These are phyloP conservation scores for Gnathonemus longibarbis DNA, from an alignment of 2,113 vertebrate genomes.

Conservation along the genomic window DNA sequence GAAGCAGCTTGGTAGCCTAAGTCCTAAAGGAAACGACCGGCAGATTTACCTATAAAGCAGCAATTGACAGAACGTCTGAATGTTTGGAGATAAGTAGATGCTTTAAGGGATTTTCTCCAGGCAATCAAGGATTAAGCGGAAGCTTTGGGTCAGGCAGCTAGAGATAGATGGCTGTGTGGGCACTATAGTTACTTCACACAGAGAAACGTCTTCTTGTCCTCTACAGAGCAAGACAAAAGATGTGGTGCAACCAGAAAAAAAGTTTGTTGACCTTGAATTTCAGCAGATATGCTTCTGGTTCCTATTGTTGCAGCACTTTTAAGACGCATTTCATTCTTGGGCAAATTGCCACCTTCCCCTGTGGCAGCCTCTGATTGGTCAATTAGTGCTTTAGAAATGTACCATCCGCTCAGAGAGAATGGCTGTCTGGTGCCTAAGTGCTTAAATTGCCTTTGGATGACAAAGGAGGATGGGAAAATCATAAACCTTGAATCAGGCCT, in stretches of 20 bases:
- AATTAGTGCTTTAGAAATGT: slow-evolving; percentile 15
- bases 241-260: background rate
- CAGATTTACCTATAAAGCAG: slow-evolving; percentile 13
- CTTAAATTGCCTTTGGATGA: slow-evolving; percentile 1
- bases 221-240: background rate
- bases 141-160: background rate
- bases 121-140: slow-evolving; percentile 17
- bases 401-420: slow-evolving; percentile 4
- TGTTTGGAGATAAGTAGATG: slow-evolving; percentile 16
- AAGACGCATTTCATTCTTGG: background rate
- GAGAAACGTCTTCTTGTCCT: background rate
- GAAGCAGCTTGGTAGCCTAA: background rate
- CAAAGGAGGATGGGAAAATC: background rate
- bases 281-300: background rate
- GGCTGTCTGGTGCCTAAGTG: slow-evolving; percentile 2
- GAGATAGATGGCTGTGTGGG: background rate
- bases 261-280: background rate
- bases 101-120: slow-evolving; percentile 18
- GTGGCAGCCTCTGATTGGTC: background rate
- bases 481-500: background rate
- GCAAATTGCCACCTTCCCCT: slow-evolving; percentile 3
- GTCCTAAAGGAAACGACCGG: background rate
- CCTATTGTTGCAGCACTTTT: background rate
- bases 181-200: background rate
- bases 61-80: slow-evolving; percentile 1